Percentiles rank a stretch among this genome's conserved stretches.
Evolutionary conservation across 2,888 invertebrate species (phyloP).

Genomic region (Nebria salina): DNA sequence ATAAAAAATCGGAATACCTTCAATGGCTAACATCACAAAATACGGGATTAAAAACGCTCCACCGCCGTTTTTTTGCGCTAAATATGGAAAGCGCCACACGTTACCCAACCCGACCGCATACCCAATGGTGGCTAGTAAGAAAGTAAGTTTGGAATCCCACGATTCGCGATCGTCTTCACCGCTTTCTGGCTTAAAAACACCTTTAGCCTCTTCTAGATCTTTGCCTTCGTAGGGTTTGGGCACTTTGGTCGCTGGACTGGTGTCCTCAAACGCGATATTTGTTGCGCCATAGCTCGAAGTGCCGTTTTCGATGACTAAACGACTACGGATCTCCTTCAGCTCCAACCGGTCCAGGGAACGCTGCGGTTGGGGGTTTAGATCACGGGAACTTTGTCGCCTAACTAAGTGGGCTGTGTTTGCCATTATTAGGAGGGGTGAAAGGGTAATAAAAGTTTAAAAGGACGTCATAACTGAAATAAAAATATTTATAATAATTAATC

Average conservation of each 20-base stretch:
- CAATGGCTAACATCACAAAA: conserved; percentile 92
- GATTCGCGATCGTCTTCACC: conserved; percentile 84
- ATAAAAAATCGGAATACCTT: conserved; percentile 96
- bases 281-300: conserved; percentile 80
- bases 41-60: conserved; percentile 98
- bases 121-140: conserved; percentile 91
- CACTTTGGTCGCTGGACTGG: conserved; percentile 64
- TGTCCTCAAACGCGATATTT: conserved; percentile 82
- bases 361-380: conserved; percentile 73
- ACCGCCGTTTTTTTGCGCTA: conserved; percentile 94
- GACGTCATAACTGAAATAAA: background rate
- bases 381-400: conserved; percentile 87
- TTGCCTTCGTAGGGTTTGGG: conserved; percentile 61
- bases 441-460: background rate
- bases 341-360: conserved; percentile 86
- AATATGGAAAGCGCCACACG: conserved; percentile 95
- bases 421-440: conserved; percentile 66
- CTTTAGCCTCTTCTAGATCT: conserved; percentile 73
- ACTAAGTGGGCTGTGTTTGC: conserved; percentile 91
- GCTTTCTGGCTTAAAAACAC: conserved; percentile 72
- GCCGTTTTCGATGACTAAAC: conserved; percentile 80
- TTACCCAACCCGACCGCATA: conserved; percentile 95
- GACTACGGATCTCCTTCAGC: conserved; percentile 84
- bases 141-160: conserved; percentile 94
- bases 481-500: background rate